Evolutionary conservation across 2,888 invertebrate genomes (phyloP).

Genomic region (Deilephila porcellus): DNA sequence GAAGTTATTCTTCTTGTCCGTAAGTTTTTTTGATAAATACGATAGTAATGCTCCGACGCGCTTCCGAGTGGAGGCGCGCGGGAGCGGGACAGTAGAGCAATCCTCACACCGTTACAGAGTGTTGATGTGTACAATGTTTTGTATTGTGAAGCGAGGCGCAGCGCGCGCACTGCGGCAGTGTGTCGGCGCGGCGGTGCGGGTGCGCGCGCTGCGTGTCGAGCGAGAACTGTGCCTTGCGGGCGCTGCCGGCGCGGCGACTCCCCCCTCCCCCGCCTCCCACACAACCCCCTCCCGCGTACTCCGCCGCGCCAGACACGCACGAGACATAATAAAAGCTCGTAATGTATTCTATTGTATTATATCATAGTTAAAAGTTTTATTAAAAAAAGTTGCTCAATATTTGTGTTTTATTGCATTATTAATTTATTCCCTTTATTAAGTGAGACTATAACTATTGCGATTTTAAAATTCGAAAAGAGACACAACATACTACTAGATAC

Average conservation of each 20-base stretch:
- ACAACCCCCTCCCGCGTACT: constrained; percentile 12
- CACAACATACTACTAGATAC: no score
- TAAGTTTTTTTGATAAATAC: neutral
- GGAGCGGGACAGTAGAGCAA: constrained; percentile 16
- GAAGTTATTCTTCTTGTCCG: constrained; percentile 3
- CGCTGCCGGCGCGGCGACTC: constrained; percentile 37
- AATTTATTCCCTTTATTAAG: neutral
- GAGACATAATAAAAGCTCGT: constrained; percentile 77
- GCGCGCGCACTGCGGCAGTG: neutral
- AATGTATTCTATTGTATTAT: constrained; percentile 81
- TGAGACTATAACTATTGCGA: neutral
- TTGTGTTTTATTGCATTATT: constrained; percentile 33
- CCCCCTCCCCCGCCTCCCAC: constrained; percentile 27
- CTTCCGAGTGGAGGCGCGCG: neutral
- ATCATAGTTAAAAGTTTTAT: constrained; percentile 79
- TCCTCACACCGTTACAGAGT: constrained; percentile 1
- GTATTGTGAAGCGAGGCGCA: constrained; percentile 1
- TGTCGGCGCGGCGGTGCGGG: neutral
- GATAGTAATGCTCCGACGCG: neutral
- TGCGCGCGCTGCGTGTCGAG: constrained; percentile 38
- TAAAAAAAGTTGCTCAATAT: constrained; percentile 80
- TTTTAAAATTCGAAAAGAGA: no score
- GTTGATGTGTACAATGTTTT: constrained; percentile 26
- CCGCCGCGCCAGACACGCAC: constrained; percentile 53
- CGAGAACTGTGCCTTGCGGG: constrained; percentile 76